A percentile compares a stretch with the other conserved stretches of the same genome.
Evolutionary conservation across 2,888 invertebrate genomes (phyloP).

Genomic region (Diachrysia chrysitis): DNA sequence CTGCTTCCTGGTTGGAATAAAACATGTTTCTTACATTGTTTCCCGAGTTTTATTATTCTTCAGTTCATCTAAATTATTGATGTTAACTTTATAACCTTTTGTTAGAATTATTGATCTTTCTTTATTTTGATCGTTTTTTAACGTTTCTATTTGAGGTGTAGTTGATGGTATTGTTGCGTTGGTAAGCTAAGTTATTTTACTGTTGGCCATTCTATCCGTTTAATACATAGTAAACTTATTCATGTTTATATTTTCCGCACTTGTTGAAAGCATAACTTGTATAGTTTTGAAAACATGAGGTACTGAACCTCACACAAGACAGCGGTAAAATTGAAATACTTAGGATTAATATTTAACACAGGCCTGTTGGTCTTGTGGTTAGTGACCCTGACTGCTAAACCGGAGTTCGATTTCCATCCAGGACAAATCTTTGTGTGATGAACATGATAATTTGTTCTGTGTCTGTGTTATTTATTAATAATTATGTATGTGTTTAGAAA

Average conservation of each 20-base stretch:
- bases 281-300: neutral
- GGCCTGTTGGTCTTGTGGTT: no score
- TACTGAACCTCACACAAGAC: neutral
- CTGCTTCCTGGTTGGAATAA: slow-evolving; percentile 75
- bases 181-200: neutral
- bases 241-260: neutral
- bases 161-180: neutral
- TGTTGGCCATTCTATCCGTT: no score
- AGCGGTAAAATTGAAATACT: neutral
- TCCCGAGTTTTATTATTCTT: slow-evolving; percentile 38
- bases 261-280: neutral
- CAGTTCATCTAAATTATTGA: slow-evolving; percentile 26
- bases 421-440: no score
- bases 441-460: no score
- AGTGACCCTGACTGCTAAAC: no score
- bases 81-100: slow-evolving; percentile 29
- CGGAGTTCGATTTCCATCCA: no score
- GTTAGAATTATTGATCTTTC: neutral
- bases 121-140: neutral
- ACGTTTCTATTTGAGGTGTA: slow-evolving; percentile 7
- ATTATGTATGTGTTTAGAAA: no score
- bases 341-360: neutral
- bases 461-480: no score
- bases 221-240: neutral
- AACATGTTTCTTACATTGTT: slow-evolving; percentile 63